Base-by-base conservation (phyloP, 30 jellyfish, hydroid and myxozoan genomes). In the Aurelia aurita complex sp. Pacific region DNA sequence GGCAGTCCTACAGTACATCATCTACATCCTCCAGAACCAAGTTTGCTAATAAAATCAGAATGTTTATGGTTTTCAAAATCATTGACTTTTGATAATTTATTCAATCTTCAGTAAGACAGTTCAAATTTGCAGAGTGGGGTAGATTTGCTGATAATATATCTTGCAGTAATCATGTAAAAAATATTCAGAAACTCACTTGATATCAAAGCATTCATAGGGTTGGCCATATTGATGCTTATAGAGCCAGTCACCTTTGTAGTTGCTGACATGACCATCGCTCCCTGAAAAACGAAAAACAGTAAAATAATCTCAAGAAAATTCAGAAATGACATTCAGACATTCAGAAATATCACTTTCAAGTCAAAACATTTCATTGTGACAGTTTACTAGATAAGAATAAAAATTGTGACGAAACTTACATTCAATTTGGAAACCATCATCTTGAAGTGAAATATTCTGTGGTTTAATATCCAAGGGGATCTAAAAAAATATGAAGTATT, bases 251-350 rank as follows among this genome's bases (percentile, higher is more conserved):
- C 50, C 33, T 5, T 50, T 9, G 59, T 17, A 82, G 54, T 69
- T 29, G 74, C 92, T 82, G 15, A 17, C 50, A 42, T 82, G 92
- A 23, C 92, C 92, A 82, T 82, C 92, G 3, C 73, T 78, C 92
- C 92, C 92, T 82, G 73, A 18, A 23, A 32, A 38, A 62, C 2
- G 60, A 18, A 18, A 55, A 40, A 73, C 3, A 38, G 53, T 43
- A 16, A 52, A n/a, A 74, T 61, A 61, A 12, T 13, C 11, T 61
- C 57, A 46, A 46, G 54, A 7, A 46, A 46, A 46, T 46, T 46
- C 8, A 40, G 52, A 3, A 40, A 40, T 40, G 52, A 40, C 1
- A 0, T 40, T 40, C n/a, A 38, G 4, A 38, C 50, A 1, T 38
- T 38, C 2, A 38, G 50, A 1, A 38, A 38, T 4, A 1, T 38